Percentiles rank a stretch among this genome's conserved stretches.
Conservation (phyloP, 2,888 invertebrate species). For the Pecten maximus region DNA sequence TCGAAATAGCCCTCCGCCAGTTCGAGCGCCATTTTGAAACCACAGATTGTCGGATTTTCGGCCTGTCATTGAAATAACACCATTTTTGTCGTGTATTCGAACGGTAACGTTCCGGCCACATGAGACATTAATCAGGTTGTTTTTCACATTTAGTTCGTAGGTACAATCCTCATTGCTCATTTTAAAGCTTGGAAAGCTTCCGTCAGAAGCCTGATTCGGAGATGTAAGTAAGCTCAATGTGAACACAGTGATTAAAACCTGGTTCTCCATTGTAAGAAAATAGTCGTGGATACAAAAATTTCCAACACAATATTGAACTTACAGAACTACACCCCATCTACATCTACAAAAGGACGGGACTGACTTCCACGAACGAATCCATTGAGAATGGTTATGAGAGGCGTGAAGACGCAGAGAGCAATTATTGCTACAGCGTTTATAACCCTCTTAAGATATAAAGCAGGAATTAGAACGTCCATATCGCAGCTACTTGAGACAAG, state of each 20-base stretch:
- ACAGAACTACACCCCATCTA: not conserved
- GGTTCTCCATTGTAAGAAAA: not conserved
- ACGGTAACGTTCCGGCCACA: constrained; percentile 63
- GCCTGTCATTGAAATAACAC: constrained; percentile 60
- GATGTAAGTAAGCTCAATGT: not conserved
- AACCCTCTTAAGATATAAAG: constrained; percentile 35
- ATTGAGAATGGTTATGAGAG: constrained; percentile 18
- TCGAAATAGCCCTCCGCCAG: not conserved
- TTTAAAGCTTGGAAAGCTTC: not conserved
- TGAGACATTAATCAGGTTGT: constrained; percentile 60
- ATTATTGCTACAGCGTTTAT: constrained; percentile 30
- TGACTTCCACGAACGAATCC: not conserved
- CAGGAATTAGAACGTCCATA: not conserved
- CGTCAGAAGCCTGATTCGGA: not conserved
- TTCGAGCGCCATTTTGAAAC: constrained; percentile 44
- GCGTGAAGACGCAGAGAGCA: constrained; percentile 25
- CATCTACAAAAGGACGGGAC: not conserved
- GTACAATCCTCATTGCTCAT: constrained; percentile 57
- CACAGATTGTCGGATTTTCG: constrained; percentile 47
- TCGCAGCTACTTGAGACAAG: constrained; percentile 18
- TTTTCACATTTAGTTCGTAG: constrained; percentile 61
- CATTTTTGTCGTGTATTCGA: constrained; percentile 64
- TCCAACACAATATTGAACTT: not conserved
- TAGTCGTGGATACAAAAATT: not conserved
- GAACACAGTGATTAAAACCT: not conserved